Base-by-base conservation (phyloP, 2,888 invertebrate species). In the Caenorhabditis wallacei region DNA sequence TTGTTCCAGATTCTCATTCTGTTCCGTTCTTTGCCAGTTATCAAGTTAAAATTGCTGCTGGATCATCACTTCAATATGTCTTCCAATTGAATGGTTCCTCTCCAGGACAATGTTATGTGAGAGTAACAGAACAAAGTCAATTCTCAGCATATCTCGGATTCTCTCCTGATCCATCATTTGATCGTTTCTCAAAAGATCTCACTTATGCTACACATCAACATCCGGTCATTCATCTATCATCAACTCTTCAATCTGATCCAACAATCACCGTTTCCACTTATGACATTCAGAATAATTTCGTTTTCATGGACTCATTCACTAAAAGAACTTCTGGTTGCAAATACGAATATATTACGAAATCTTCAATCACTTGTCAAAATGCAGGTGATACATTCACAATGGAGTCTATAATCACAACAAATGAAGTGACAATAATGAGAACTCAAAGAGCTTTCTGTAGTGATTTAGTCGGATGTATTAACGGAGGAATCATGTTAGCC, bases 381-480 rank as follows among this genome's bases (percentile, higher is more conserved):
- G 75, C 76, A 5, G 75, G 66, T 24, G 64, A 64, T 16, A 68
- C 84, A 1, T 84, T 84, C 63, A 71, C 68, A n/a, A 51, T 71
- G 56, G 57, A 66, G 20, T 57, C 71, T 2, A 40, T 43, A 0
- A 75, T 84, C 7, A 56, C 40, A 4, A 79, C 81, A 4, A 66
- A 56, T 4, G 79, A 80, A 68, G 79, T 83, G 10, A 82, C 78
- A 2, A 69, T 87, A 22, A 71, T 82, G 66, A 59, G 84, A 68
- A 78, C 80, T 35, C 79, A 82, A 24, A 40, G 84, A 66, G 86
- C 81, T 2, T 88, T 78, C 70, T 88, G 88, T 64, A 70, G 37
- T 18, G 74, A 71, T 7, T 30, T 71, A 10, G 22, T 61, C 7
- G 54, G 59, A 56, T 88, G 88, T 54, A 75, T 85, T 20, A 85